Conservation (phyloP, 1,140 invertebrate species). For the Hyposmocoma kahamanoa region DNA sequence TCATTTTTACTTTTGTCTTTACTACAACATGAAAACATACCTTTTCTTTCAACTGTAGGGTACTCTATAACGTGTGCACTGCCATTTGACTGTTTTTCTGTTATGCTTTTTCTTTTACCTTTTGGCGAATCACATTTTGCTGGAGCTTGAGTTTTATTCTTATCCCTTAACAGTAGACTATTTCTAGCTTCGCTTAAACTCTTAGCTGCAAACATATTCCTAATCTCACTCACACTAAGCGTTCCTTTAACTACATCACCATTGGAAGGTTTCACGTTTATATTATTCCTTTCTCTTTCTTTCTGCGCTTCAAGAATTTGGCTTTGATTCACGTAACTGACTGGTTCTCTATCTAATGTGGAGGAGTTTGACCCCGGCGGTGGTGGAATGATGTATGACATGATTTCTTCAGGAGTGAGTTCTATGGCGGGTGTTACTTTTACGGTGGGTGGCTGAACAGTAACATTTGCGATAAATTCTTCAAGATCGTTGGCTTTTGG, state of each 20-base stretch:
- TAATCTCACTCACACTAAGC: constrained; percentile 69
- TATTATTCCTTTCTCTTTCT: constrained; percentile 25
- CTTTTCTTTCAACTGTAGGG: constrained; percentile 78
- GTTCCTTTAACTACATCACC: constrained; percentile 68
- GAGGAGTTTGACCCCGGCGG: constrained; percentile 76
- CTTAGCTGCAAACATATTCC: constrained; percentile 69
- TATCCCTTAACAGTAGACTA: constrained; percentile 68
- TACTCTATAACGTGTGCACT: constrained; percentile 77
- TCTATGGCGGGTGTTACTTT: constrained; percentile 81
- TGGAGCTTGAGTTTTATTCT: constrained; percentile 42
- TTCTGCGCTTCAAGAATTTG: constrained; percentile 42
- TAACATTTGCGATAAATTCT: constrained; percentile 87
- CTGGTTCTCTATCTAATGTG: constrained; percentile 54
- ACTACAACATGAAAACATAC: constrained; percentile 79
- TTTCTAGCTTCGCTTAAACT: constrained; percentile 69
- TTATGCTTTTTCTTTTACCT: constrained; percentile 64
- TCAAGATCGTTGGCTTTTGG: constrained; percentile 75
- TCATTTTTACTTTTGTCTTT: constrained; percentile 74
- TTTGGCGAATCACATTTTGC: constrained; percentile 62
- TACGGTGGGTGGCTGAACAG: constrained; percentile 84
- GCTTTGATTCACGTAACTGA: constrained; percentile 55
- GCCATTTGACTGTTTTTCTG: constrained; percentile 56
- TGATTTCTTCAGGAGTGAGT: constrained; percentile 84
- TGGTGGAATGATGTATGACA: constrained; percentile 87
- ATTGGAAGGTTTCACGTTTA: constrained; percentile 43